Evolutionary conservation across 92 coral and sea anemone genomes (phyloP).

Genomic region (Epizoanthus illoricatus): DNA sequence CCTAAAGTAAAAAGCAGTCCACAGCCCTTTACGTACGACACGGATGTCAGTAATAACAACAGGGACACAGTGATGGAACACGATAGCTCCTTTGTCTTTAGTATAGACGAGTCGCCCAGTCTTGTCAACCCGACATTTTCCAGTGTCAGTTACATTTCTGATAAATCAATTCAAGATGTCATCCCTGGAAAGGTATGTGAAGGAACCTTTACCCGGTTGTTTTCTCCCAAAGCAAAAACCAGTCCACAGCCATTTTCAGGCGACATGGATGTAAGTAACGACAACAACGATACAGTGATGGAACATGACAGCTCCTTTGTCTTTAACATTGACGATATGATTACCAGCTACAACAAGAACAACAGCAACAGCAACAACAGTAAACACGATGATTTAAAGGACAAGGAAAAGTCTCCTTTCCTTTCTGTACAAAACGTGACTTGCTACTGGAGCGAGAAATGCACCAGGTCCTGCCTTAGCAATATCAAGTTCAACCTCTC

Average conservation of each 20-base stretch:
- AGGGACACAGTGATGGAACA: no score
- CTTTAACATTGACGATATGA: not conserved
- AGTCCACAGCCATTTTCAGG: not conserved
- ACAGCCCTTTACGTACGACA: no score
- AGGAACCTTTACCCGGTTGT: not conserved
- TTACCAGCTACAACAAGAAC: not conserved
- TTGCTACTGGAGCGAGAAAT: conserved; percentile 22
- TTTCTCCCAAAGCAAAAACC: conserved; percentile 9
- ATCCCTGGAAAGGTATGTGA: conserved; percentile 22
- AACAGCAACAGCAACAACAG: not conserved
- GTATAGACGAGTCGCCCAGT: not conserved
- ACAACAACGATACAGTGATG: no score
- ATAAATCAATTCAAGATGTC: conserved; percentile 16
- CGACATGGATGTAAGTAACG: no score
- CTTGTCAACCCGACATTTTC: not conserved
- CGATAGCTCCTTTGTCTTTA: not conserved
- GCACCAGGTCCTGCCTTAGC: conserved; percentile 4
- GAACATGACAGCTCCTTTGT: not conserved
- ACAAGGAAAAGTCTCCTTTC: conserved; percentile 10
- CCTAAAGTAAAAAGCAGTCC: not conserved
- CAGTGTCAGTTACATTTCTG: not conserved
- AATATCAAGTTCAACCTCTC: conserved; percentile 16
- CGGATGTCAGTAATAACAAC: no score
- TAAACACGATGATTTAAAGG: not conserved
- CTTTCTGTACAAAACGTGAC: conserved; percentile 18